Conservation (phyloP, 2,888 invertebrate genomes). For the Nesidiocoris tenuis region DNA sequence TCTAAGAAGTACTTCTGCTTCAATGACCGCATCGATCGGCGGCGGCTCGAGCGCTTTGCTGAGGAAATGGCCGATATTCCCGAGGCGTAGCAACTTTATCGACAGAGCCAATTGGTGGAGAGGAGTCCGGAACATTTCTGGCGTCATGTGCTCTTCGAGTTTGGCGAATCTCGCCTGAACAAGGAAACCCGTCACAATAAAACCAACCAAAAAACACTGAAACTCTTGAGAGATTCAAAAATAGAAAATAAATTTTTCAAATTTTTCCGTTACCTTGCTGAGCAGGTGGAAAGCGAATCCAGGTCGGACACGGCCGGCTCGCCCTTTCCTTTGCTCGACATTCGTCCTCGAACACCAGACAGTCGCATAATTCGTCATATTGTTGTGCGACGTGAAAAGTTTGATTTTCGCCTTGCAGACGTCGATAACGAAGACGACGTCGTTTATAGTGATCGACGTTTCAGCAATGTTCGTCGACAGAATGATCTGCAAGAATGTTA, state of each 20-base stretch:
- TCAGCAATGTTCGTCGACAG: constrained; percentile 98
- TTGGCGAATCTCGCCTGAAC: constrained; percentile 65
- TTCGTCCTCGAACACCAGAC: constrained; percentile 95
- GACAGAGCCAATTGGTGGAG: constrained; percentile 91
- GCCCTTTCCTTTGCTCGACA: constrained; percentile 88
- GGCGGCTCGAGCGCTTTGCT: constrained; percentile 96
- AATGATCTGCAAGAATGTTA: constrained; percentile 70
- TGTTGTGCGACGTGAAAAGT: constrained; percentile 95
- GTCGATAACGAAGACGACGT: constrained; percentile 96
- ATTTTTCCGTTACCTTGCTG: constrained; percentile 56
- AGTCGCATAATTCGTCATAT: constrained; percentile 97
- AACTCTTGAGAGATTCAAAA: background rate
- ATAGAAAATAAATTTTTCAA: background rate
- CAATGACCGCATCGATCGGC: constrained; percentile 95
- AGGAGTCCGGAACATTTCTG: constrained; percentile 97
- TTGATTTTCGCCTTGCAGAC: constrained; percentile 97
- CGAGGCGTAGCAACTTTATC: constrained; percentile 84
- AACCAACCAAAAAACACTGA: background rate
- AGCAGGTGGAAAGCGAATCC: constrained; percentile 95
- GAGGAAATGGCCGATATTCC: constrained; percentile 90
- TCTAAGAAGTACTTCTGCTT: constrained; percentile 79
- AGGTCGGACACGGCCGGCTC: constrained; percentile 91
- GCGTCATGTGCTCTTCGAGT: constrained; percentile 86
- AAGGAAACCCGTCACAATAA: background rate
- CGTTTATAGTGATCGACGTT: constrained; percentile 96